Evolutionary conservation across 1,140 invertebrate species (phyloP), one percentile per base, ranked within the genome.

Genomic region (Bombus haemorrhoidalis): DNA sequence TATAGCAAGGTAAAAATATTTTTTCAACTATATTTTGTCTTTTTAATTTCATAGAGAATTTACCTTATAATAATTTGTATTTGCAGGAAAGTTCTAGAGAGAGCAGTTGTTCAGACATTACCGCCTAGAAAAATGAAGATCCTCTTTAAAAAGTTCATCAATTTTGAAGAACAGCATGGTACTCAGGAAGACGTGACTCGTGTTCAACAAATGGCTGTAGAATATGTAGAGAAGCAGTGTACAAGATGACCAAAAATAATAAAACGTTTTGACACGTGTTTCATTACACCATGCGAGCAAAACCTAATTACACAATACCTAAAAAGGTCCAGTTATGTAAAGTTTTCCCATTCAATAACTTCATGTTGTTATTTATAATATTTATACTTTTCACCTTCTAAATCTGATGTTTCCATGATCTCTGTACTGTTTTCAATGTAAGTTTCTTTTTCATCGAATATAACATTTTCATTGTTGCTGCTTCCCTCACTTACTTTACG

Each of bases 91-190:
- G 37, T 37, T 37, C 37, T 37, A 37, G 37, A 37, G 37, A 37
- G 37, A 76, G 97, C 98, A 62, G 96, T 97, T n/a, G 95, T 96
- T 22, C 96, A 98, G 82, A 97, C 97, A 72, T 94, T 99, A 79
- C 96, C 97, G 39, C 95, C 97, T 0, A 97, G 97, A 81, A 98
- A 98, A 93, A 98, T 99, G 97, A 97, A 97, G 90, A 96, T 96
- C 3, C 94, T 99, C 4, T 98, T 97, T 93, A 98, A 97, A 92
- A 98, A 99, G 92, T 99, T 97, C 95, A 95, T 98, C n/a, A 96
- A 96, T 74, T 97, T 98, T 87, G 98, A 99, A 94, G 96, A 97
- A 92, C 96, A 96, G 82, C 95, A 97, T 91, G 98, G 98, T 9
- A 97, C 96, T 43, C 91, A 95, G 15, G 96, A 96, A 41, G 96